Evolutionary conservation across 1,140 invertebrate genomes (phyloP), one percentile per base, ranked within the genome.

Genomic region (Drosophila navojoa): DNA sequence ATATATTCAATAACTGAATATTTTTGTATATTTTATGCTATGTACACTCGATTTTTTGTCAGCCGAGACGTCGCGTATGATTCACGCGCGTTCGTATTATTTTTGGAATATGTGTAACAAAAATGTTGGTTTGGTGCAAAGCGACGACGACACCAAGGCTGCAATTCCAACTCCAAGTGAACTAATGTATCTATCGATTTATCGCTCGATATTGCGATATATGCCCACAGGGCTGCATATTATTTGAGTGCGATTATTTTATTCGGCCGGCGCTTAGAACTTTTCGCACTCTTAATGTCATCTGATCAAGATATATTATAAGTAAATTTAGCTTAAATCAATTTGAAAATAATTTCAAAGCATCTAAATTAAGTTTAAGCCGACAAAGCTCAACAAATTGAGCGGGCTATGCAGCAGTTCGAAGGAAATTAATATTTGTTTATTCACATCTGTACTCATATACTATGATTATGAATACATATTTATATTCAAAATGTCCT

Each of bases 71-170:
- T 67, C 60, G 70, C 79, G 64, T 66, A 77, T 84, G 81, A 84
- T 84, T 84, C 81, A 84, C 81, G 77, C 80, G 76, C 72, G 54
- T 71, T 72, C 66, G 81, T 71, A 67, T 82, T 82, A 84, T 84
- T 84, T 84, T 85, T 84, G 81, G 81, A 84, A 79, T 79, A 79
- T 38, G 35, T 38, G 35, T 38, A 38, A 38, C 35, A 55, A 63
- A 76, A 73, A 32, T 27, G 64, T 57, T 69, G 42, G 57, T 38
- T 60, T 55, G 70, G 47, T 54, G 50, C 62, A 35, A 66, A 52
- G 70, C 63, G 40, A 72, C 35, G 35, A 38, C 38, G 57, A 53
- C 61, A 70, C 70, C 70, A 67, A 72, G 62, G 69, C 69, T 71
- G 69, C 70, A 72, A 57, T 71, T 57, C 47, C 62, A 71, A 66